Evolutionary conservation across 2,888 invertebrate genomes (phyloP), one percentile per base, ranked within the genome.

Genomic region (Zaprionus obscuricornis): DNA sequence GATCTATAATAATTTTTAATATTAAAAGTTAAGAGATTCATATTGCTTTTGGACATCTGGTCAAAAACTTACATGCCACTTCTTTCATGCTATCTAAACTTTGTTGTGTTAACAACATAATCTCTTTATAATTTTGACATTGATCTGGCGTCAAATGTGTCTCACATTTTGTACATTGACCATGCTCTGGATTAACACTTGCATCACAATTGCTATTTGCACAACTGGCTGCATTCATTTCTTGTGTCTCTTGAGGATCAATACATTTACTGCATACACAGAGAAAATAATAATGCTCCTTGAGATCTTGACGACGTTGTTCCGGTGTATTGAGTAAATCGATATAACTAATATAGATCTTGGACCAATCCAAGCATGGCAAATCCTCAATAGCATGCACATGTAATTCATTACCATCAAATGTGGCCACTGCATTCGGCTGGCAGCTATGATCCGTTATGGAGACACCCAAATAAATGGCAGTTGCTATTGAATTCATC

Each of bases 381-480:
- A 97, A 92, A 73, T 95, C 93, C 74, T 93, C 92, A 3, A 94
- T 91, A 1, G 94, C 93, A 73, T 96, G 92, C 54, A 98, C 93
- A 67, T 92, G 92, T 47, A 98, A 92, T 1, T 93, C 95, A 37
- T 94, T 95, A 0, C 97, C 97, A 76, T 95, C 93, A 86, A 98
- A 98, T 1, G 94, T 94, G 33, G 95, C 96, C 2, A 96, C 94
- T 0, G 97, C 96, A 89, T 97, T 97, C 0, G 98, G 97, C 42
- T 92, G 90, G 88, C 98, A 98, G 66, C 96, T 96, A 90, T 98
- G 98, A 91, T 98, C 97, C 43, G 97, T 92, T 26, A 96, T 92
- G 0, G 98, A 97, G 0, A 95, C 94, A 7, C 94, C 97, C 66
- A 98, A 90, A 89, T 97, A 98, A 65, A 98, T 92, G 1, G 95